Evolutionary conservation across 2,888 invertebrate genomes (phyloP), one percentile per base, ranked within the genome.

Genomic region (Sphinx pinastri): DNA sequence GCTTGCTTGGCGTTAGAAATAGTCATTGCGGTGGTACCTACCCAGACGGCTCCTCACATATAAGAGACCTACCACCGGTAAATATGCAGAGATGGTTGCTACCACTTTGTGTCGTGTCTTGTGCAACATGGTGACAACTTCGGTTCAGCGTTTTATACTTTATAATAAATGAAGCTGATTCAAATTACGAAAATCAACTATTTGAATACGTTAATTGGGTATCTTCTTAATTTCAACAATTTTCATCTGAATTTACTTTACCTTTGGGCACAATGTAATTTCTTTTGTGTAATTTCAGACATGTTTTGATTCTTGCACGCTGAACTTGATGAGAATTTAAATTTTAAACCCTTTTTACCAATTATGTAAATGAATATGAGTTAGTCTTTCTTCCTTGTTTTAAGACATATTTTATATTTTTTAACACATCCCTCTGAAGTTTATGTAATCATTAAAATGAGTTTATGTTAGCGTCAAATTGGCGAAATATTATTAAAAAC

Each of bases 311-410:
- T 85, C 83, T 84, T 81, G 76, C 76, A 72, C 74, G 76, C 60
- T 66, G 84, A 84, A 83, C 81, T 81, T 81, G 80, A 82, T 80
- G 81, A 80, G 77, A 81, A 78, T 80, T 81, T 76, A 75, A 82
- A 81, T 78, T 77, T 79, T 77, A 76, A 76, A 75, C 74, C 77
- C 79, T 79, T 79, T 81, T 78, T 77, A 78, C 76, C 80, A 85
- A 84, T 83, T 85, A 86, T 86, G 84, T 81, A 83, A 86, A 84
- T 76, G 79, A 79, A 79, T 77, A 79, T 76, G 11, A 51, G 16
- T 5, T 54, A 60, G 13, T 54, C 63, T 13, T 63, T 63, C 63
- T 13, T 63, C 13, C 49, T 63, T 63, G 5, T 63, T 47, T 63
- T 25, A 49, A 13, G 49, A 63, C 49, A 63, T 63, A 19, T 19